Evolutionary conservation across 2,888 invertebrate genomes (phyloP).

Genomic region (Leucozona laternaria): DNA sequence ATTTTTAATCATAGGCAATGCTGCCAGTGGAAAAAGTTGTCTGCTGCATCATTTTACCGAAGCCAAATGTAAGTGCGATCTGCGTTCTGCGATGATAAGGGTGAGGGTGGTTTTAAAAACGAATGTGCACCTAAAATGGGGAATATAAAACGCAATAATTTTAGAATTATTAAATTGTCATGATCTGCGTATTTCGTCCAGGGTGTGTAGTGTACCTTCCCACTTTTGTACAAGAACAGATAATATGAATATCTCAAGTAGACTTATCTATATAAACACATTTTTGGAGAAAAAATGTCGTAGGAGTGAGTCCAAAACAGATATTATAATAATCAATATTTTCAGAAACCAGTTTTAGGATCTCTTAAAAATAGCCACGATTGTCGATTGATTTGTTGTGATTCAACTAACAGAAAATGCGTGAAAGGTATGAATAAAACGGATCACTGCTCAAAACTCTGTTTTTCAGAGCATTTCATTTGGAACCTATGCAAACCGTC

Average conservation of each 20-base stretch:
- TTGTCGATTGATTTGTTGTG: not conserved
- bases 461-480: no score
- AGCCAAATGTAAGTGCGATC: conserved; percentile 89
- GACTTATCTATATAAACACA: not conserved
- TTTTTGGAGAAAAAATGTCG: not conserved
- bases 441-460: no score
- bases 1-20: conserved; percentile 93
- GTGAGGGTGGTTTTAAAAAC: conserved; percentile 20
- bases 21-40: conserved; percentile 93
- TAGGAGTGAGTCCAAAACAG: not conserved
- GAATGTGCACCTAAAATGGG: not conserved
- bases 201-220: not conserved
- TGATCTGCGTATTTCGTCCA: not conserved
- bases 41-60: conserved; percentile 93
- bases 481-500: no score
- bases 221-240: not conserved
- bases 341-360: not conserved
- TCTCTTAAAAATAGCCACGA: not conserved
- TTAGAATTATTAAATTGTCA: not conserved
- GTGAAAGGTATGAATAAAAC: no score
- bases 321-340: not conserved
- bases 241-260: not conserved
- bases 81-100: not conserved
- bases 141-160: conserved; percentile 26
- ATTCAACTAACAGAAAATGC: not conserved